Base-by-base conservation (phyloP, 2,888 invertebrate species). In the Machimus rusticus region DNA sequence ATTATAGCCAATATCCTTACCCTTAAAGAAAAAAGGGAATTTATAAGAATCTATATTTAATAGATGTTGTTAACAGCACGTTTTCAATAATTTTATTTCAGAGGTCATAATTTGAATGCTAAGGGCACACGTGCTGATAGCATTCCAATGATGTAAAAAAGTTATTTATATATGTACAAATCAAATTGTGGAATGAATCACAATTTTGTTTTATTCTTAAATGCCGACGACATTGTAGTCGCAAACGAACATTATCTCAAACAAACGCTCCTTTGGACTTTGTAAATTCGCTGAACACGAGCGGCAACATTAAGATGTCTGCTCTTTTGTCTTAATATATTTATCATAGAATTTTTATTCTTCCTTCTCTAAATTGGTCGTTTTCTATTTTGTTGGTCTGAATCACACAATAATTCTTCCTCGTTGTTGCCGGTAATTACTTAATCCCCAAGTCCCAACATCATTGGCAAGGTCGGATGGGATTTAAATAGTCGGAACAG, bases 401-500 rank as follows among this genome's bases (percentile, higher is more conserved):
- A 78, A 78, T 46, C 23, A 78, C 19, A 46, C n/a, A 43, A 78
- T n/a, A 81, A n/a, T 78, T 37, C 39, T 39, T 81, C 43, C 55
- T 81, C 51, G n/a, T 23, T 79, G 43, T 51, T 31, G 51, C 16
- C 81, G 28, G 81, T 51, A 81, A 81, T 81, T 81, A 81, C 23
- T 81, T 55, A 81, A 81, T 81, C 46, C 9, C 12, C 31, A 66
- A 81, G 51, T 81, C 46, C 12, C 31, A 66, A 66, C 66, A 66
- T 66, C 66, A 28, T 19, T 8, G 16, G 34, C 81, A 81, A 81
- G 81, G 81, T 81, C 81, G 51, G 55, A 31, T 81, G 55, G 39
- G 55, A 81, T 51, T 81, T 81, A 81, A 81, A 81, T 81, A 81
- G 78, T 23, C 37, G 55, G 23, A 55, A 23, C 12, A 55, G 31